Conservation (phyloP, 2,888 invertebrate genomes). For the Chironomus tentans region DNA sequence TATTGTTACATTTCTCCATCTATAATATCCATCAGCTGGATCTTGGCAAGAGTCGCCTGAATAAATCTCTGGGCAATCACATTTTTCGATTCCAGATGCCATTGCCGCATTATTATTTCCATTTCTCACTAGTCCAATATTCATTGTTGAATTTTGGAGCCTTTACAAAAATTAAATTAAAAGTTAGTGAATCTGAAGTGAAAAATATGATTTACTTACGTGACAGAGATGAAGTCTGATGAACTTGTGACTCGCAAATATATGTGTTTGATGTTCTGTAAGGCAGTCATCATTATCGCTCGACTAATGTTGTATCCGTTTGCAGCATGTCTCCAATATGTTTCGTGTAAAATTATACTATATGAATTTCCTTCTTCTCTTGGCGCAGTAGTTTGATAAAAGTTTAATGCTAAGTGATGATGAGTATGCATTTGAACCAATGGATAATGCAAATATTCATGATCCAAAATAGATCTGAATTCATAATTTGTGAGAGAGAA, state of each 20-base stretch:
- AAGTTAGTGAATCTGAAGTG: not conserved
- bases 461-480: slow-evolving; percentile 47
- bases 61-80: slow-evolving; percentile 73
- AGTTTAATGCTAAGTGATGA: slow-evolving; percentile 62
- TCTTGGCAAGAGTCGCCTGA: slow-evolving; percentile 85
- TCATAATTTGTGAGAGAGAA: slow-evolving; percentile 66
- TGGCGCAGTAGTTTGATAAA: slow-evolving; percentile 46
- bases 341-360: slow-evolving; percentile 61
- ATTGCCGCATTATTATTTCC: slow-evolving; percentile 58
- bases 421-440: slow-evolving; percentile 74
- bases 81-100: slow-evolving; percentile 76
- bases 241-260: slow-evolving; percentile 63
- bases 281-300: slow-evolving; percentile 79
- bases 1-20: slow-evolving; percentile 53
- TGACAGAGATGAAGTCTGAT: slow-evolving; percentile 50
- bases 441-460: slow-evolving; percentile 55
- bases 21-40: slow-evolving; percentile 71
- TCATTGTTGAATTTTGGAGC: slow-evolving; percentile 68
- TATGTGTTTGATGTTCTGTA: slow-evolving; percentile 76
- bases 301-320: slow-evolving; percentile 54
- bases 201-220: slow-evolving; percentile 40
- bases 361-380: slow-evolving; percentile 34
- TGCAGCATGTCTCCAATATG: slow-evolving; percentile 54
- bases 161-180: slow-evolving; percentile 40
- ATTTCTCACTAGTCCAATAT: slow-evolving; percentile 63